Percentiles rank a stretch among this genome's conserved stretches.
These are phyloP conservation scores for Nomada fabriciana DNA, from an alignment of 2,888 invertebrate species.

Conservation along the genomic window DNA sequence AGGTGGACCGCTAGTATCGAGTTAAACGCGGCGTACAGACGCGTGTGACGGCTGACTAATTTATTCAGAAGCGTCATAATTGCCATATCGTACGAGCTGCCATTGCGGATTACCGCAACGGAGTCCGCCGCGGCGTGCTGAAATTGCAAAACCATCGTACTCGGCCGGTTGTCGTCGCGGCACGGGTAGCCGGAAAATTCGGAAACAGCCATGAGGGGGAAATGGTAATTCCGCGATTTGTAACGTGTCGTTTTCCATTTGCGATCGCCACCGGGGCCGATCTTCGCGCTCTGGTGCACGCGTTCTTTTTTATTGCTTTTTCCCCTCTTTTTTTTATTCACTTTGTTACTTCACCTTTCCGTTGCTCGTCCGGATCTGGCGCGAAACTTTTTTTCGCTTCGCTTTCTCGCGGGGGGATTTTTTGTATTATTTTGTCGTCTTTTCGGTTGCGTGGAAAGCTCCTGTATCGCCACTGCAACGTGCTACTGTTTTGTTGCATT, in stretches of 20 bases:
- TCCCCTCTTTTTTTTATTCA: background rate
- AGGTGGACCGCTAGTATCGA: constrained; percentile 22
- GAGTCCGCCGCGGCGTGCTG: constrained; percentile 51
- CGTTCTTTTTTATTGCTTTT: background rate
- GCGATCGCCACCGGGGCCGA: constrained; percentile 20
- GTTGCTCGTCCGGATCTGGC: too few relatives aligned
- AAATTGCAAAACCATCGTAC: constrained; percentile 64
- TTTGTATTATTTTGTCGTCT: background rate
- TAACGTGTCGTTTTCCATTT: constrained; percentile 38
- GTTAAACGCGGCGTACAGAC: constrained; percentile 43
- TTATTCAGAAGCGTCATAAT: constrained; percentile 80
- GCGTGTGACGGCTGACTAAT: constrained; percentile 68
- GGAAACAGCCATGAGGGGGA: constrained; percentile 47
- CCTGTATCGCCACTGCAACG: background rate
- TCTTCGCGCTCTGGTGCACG: background rate
- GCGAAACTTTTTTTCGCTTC: background rate
- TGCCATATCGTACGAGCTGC: constrained; percentile 78
- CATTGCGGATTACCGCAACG: constrained; percentile 66
- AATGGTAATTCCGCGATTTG: constrained; percentile 69
- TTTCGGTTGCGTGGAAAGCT: too few relatives aligned
- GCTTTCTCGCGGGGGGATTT: background rate
- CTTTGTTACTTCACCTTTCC: too few relatives aligned
- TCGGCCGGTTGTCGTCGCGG: constrained; percentile 13
- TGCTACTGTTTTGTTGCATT: background rate
- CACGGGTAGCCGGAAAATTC: constrained; percentile 59